Evolutionary conservation across 2,797 vertebrate genomes (phyloP).

Genomic region (Lagocephalus sceleratus): DNA sequence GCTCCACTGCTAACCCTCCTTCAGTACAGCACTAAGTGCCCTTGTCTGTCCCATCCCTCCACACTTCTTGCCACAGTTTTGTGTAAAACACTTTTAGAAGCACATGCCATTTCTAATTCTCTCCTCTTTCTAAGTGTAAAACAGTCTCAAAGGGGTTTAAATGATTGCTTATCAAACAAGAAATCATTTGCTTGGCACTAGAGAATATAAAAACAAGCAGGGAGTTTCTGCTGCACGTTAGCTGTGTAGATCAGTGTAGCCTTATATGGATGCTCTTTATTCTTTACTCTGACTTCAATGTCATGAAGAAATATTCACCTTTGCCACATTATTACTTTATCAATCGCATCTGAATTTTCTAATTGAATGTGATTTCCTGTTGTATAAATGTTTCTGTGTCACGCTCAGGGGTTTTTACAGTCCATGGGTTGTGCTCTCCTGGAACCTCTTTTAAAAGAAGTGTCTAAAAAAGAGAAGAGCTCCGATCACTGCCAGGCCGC

Average conservation of each 20-base stretch:
- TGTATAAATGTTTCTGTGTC: slow-evolving; percentile 7
- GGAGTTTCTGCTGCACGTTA: neutral
- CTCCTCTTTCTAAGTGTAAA: slow-evolving; percentile 14
- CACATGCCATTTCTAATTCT: slow-evolving; percentile 15
- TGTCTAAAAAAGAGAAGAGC: slow-evolving; percentile 36
- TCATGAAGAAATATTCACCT: too few relatives aligned
- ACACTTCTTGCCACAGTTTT: slow-evolving; percentile 24
- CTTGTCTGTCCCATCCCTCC: slow-evolving; percentile 51
- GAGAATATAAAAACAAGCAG: neutral
- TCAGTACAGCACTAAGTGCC: slow-evolving; percentile 58
- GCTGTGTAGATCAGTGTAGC: neutral
- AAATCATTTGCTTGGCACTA: slow-evolving; percentile 31
- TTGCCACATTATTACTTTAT: too few relatives aligned
- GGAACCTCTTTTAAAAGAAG: slow-evolving; percentile 54
- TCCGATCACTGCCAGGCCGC: slow-evolving; percentile 49
- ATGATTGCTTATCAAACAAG: slow-evolving; percentile 37
- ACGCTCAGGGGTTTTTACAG: slow-evolving; percentile 52
- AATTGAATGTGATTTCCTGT: neutral
- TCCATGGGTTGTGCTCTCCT: slow-evolving; percentile 67
- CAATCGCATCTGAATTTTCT: too few relatives aligned
- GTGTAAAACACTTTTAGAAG: slow-evolving; percentile 34
- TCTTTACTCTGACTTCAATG: too few relatives aligned
- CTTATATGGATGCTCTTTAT: too few relatives aligned
- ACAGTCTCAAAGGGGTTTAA: slow-evolving; percentile 22
- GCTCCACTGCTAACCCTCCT: slow-evolving; percentile 63